These are phyloP conservation scores for Spisula solida DNA, from an alignment of 2,888 invertebrate genomes.

Conservation along the genomic window DNA sequence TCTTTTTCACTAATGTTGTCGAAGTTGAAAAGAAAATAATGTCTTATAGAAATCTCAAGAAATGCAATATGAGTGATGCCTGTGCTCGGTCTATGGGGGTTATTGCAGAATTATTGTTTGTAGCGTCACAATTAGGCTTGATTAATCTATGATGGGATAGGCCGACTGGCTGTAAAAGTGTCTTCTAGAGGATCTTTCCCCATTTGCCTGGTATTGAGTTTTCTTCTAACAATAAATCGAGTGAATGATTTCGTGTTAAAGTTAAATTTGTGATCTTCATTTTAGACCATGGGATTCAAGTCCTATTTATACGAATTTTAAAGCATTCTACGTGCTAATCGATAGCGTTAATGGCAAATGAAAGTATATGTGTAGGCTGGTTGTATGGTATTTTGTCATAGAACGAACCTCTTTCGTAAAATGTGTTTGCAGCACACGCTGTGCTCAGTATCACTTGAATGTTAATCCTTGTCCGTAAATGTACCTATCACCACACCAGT, in stretches of 20 bases:
- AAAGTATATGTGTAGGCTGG: too few species aligned
- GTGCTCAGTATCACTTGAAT: too few species aligned
- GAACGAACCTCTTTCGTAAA: too few species aligned
- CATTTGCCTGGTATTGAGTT: not conserved
- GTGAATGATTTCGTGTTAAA: not conserved
- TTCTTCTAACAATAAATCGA: not conserved
- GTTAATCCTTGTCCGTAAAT: too few species aligned
- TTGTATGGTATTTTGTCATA: too few species aligned
- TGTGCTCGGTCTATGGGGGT: not conserved
- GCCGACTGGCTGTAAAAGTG: not conserved
- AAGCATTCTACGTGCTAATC: too few species aligned
- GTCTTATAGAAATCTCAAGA: not conserved
- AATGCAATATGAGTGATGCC: not conserved
- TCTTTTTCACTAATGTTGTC: too few species aligned
- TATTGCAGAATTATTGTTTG: not conserved
- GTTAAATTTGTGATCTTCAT: not conserved
- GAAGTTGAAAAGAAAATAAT: too few species aligned
- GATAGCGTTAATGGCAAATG: too few species aligned
- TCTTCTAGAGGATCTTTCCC: not conserved
- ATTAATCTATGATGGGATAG: not conserved
- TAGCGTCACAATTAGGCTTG: not conserved
- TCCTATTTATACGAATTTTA: too few species aligned
- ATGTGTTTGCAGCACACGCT: too few species aligned
- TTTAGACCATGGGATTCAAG: not conserved
- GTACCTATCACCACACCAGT: too few species aligned